Evolutionary conservation across 2,888 invertebrate genomes (phyloP).

Genomic region (Sarcophaga rosellei): DNA sequence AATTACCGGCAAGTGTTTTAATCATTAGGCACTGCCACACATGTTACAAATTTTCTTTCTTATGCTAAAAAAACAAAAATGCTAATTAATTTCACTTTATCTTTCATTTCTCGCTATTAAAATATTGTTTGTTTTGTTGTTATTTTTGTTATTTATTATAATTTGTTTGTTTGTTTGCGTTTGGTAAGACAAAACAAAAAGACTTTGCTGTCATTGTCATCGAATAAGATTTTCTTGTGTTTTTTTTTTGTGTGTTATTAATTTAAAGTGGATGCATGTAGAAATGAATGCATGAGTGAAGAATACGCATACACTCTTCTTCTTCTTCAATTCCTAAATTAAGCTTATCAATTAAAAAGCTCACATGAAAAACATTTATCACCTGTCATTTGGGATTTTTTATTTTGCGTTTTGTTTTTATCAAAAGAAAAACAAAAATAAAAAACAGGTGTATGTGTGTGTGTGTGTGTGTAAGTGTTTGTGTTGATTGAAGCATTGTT

Average conservation of each 20-base stretch:
- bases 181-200: neutral
- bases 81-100: too few relatives aligned
- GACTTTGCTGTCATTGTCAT: neutral
- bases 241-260: conserved; percentile 23
- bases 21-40: too few relatives aligned
- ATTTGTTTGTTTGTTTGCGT: neutral
- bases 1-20: too few relatives aligned
- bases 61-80: too few relatives aligned
- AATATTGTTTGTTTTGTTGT: neutral
- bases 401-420: neutral
- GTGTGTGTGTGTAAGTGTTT: neutral
- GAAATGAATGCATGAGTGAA: neutral
- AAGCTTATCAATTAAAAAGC: conserved; percentile 25
- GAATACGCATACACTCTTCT: neutral
- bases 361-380: conserved; percentile 32
- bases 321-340: neutral
- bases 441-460: conserved; percentile 29
- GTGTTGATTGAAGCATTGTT: neutral
- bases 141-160: conserved; percentile 5
- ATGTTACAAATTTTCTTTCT: too few relatives aligned
- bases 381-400: conserved; percentile 12
- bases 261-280: conserved; percentile 8
- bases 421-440: neutral
- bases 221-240: neutral
- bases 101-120: too few relatives aligned